Base-by-base conservation (phyloP, 2,113 vertebrate species). In the Microtus richardsoni region DNA sequence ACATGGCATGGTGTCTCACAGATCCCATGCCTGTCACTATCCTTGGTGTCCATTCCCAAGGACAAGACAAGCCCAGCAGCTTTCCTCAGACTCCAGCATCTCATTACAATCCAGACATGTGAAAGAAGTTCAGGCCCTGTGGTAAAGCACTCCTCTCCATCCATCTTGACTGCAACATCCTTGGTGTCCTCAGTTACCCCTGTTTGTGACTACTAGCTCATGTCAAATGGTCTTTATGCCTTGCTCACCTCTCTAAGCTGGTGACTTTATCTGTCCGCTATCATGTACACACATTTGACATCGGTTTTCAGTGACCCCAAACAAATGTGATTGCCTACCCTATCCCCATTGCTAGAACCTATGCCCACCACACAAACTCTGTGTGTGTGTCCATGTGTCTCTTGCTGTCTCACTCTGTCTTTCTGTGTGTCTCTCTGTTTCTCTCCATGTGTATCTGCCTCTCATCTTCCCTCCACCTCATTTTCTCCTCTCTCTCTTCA, bases 1-100 rank as follows among this genome's bases (percentile, higher is more conserved):
- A 68, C 12, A 19, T 19, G 24, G 24, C 7, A 3, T 8, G 5
- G 17, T 4, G 24, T n/a, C 24, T 33, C 36, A 3, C 60, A n/a
- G 7, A 49, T 52, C 6, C 1, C 0, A 0, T 10, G 4, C 36
- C 49, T 14, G 5, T 1, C 30, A 3, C 70, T 24, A 0, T 12
- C 9, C 24, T 84, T 12, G 33, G 41, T 9, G 1, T 21, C 36
- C 28, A 9, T 14, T 49, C 16, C 41, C 75, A 54, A 39, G 58
- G 54, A 9, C 0, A 11, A 28, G 9, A 8, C 41, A 33, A 10
- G 9, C 41, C 4, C 0, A 1, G 74, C 5, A 39, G 10, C 80
- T 84, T 47, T 24, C 9, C 39, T 70, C n/a, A 86, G 84, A 52
- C 30, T 10, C 36, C 79, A 28, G 28, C 1, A 21, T 41, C 28